Evolutionary conservation across 2,888 invertebrate species (phyloP), one percentile per base, ranked within the genome.

Genomic region (Hirtodrosophila trivittata): DNA sequence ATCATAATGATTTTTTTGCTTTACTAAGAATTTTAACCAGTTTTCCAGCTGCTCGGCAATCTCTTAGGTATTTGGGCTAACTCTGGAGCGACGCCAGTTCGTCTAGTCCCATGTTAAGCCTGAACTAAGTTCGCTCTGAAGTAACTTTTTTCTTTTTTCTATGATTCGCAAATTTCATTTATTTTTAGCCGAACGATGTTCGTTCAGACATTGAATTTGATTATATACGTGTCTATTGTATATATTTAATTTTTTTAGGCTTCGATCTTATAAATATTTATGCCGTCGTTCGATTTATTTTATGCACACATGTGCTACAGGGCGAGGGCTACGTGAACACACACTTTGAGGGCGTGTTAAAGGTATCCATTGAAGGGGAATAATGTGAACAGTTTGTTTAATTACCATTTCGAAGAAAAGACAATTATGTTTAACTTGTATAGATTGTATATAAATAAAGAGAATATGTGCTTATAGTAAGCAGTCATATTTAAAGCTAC

Each of bases 241-340:
- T 73, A 68, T 49, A 0, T 73, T 49, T 21, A 41, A 58, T 16
- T 42, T n/a, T 41, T 30, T 37, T 32, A 41, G 28, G n/a, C 7
- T 33, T 58, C 25, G 65, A 65, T 71, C 45, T 63, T 56, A 82
- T 77, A 78, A 82, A 82, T 82, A 77, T 82, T 77, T 72, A 77
- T 78, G 59, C 28, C 55, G 21, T 49, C 37, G 14, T 57, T 75
- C 60, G 60, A 58, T 51, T 65, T 65, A 43, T 81, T 56, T 68
- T 57, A 68, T 81, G 60, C 65, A 51, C 43, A 70, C 67, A 67
- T 70, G 82, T 77, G 42, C 37, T 13, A 32, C 21, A 21, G 18
- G n/a, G 30, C 62, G 62, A 70, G 62, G 62, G 56, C 18, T 62
- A 55, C 51, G 9, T 21, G 18, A 35, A 43, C n/a, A n/a, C n/a